Conservation (phyloP, 2,888 invertebrate species). For the Tridacna crocea region DNA sequence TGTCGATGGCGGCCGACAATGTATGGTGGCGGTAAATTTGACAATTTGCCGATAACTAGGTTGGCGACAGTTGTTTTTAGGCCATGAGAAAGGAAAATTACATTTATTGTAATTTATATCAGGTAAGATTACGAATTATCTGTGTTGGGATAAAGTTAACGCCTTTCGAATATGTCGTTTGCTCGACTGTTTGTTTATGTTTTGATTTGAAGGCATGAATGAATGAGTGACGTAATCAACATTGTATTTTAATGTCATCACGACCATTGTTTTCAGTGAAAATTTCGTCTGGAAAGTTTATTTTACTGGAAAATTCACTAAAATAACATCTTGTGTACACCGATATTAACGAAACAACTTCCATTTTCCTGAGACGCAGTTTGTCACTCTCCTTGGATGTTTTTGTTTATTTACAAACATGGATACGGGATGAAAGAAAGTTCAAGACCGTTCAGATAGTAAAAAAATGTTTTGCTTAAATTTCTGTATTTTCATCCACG, state of each 20-base stretch:
- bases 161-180: slow-evolving; percentile 38
- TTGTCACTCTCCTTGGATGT: slow-evolving; percentile 39
- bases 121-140: background rate
- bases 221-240: slow-evolving; percentile 51
- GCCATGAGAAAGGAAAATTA: slow-evolving; percentile 6
- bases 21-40: slow-evolving; percentile 36
- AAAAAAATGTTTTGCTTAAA: too few species aligned
- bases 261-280: background rate
- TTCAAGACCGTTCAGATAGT: background rate
- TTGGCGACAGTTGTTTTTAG: slow-evolving; percentile 6
- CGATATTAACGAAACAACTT: too few species aligned
- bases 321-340: too few species aligned
- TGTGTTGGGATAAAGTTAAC: background rate
- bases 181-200: slow-evolving; percentile 56
- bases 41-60: slow-evolving; percentile 11
- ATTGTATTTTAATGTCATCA: slow-evolving; percentile 23
- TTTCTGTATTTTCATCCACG: too few species aligned
- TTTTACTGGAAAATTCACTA: too few species aligned
- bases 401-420: slow-evolving; percentile 56
- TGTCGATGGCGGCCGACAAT: slow-evolving; percentile 52
- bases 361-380: slow-evolving; percentile 1
- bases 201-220: slow-evolving; percentile 54
- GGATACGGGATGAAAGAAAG: slow-evolving; percentile 40
- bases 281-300: too few species aligned
- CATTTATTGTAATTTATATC: background rate